A percentile compares a stretch with the other conserved stretches of the same genome.
These are phyloP conservation scores for Phallusia fumigata DNA, from an alignment of 23 tunicate genomes.

Conservation along the genomic window DNA sequence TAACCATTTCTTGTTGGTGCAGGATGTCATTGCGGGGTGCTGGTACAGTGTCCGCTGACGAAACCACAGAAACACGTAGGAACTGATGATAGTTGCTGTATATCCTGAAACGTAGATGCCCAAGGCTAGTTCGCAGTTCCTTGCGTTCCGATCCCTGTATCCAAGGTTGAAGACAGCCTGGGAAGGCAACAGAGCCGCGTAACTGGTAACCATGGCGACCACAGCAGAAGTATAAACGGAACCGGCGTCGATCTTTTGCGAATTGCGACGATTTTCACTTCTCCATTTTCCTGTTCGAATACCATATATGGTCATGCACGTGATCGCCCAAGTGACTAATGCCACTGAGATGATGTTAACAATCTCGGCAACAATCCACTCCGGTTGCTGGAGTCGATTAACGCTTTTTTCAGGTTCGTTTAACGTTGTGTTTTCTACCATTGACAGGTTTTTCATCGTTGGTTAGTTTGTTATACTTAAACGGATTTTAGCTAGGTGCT, in stretches of 20 bases:
- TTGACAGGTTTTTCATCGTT: too few relatives aligned
- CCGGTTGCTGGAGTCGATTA: background rate
- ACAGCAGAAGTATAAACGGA: slow-evolving; percentile 2
- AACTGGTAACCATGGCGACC: background rate
- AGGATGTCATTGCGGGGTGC: background rate
- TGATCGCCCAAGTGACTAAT: background rate
- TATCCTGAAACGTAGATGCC: background rate
- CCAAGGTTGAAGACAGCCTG: slow-evolving; percentile 13
- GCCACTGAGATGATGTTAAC: background rate
- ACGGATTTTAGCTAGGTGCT: too few relatives aligned
- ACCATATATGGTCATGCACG: background rate
- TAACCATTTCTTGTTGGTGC: background rate
- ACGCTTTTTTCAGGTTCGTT: background rate
- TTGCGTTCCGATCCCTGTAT: background rate
- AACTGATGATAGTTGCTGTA: background rate
- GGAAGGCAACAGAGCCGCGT: background rate
- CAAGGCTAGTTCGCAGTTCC: background rate
- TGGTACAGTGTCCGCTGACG: background rate
- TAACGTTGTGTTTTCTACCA: background rate
- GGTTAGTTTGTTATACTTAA: too few relatives aligned
- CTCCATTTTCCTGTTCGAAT: slow-evolving; percentile 13
- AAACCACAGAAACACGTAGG: slow-evolving; percentile 2
- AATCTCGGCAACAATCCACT: slow-evolving; percentile 9
- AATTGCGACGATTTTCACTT: background rate
- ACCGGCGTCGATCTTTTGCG: background rate